phyloP scores from a whole-genome alignment of 2,113 vertebrate species.

The Cricetomys ansorgei region DNA sequence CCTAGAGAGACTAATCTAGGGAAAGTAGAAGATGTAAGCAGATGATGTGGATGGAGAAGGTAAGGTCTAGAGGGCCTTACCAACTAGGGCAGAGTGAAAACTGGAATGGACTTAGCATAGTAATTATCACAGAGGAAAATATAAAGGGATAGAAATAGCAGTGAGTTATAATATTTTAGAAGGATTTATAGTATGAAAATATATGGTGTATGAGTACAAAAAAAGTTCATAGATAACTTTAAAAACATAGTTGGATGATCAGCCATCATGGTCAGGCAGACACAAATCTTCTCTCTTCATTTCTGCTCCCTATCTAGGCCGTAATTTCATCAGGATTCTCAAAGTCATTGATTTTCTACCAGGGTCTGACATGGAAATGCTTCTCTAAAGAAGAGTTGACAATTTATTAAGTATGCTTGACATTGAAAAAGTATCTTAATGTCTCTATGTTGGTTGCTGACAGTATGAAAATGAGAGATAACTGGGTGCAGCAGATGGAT shows the following conservation, averaged over 20 bases:
- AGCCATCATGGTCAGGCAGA: background rate
- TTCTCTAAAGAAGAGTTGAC: background rate
- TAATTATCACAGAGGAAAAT: background rate
- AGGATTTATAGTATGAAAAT: background rate
- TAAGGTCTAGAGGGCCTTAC: too few relatives aligned
- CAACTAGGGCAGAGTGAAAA: rapidly evolving
- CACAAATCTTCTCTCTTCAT: background rate
- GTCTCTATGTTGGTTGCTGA: background rate
- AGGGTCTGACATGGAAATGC: background rate
- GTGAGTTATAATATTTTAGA: background rate
- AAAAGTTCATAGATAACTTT: background rate
- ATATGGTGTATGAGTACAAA: background rate
- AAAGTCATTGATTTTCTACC: background rate
- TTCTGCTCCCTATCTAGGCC: background rate
- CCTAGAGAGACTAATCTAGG: background rate
- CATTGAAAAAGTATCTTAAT: background rate
- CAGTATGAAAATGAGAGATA: background rate
- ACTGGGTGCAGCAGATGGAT: background rate
- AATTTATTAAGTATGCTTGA: background rate
- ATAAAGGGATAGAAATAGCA: background rate
- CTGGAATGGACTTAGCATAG: background rate
- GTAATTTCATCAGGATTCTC: background rate
- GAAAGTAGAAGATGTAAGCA: background rate
- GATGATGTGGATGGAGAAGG: too few relatives aligned
- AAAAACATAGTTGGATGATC: background rate